These are phyloP conservation scores for Progne subis DNA, from an alignment of 2,113 vertebrate genomes.

Conservation along the genomic window DNA sequence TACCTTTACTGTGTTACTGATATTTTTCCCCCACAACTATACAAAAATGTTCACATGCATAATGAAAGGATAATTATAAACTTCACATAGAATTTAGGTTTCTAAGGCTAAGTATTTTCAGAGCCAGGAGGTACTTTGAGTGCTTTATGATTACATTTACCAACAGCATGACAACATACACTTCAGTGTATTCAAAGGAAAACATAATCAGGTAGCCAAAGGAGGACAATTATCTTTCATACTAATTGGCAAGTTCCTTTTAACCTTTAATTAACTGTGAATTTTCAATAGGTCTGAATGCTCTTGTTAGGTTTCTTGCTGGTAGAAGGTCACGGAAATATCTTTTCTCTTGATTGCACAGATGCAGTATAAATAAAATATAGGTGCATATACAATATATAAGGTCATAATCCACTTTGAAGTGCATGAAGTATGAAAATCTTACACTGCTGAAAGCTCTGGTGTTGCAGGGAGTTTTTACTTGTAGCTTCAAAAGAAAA, in stretches of 20 bases:
- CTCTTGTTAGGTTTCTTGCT: conserved; percentile 63
- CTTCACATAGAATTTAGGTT: conserved; percentile 16
- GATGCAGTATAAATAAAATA: conserved; percentile 68
- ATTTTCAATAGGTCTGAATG: conserved; percentile 68
- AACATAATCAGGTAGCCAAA: conserved; percentile 70
- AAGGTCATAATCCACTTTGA: conserved; percentile 44
- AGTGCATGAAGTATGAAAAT: conserved; percentile 41
- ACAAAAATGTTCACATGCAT: neutral
- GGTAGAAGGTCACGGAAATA: conserved; percentile 69
- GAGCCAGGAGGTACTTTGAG: conserved; percentile 12
- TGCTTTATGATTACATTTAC: conserved; percentile 54
- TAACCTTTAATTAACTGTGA: conserved; percentile 79
- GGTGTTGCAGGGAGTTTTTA: conserved; percentile 42
- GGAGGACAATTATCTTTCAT: conserved; percentile 74
- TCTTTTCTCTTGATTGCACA: conserved; percentile 47
- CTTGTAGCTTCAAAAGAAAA: conserved; percentile 69
- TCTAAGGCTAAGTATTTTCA: conserved; percentile 45
- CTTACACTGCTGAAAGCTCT: conserved; percentile 30
- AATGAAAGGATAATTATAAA: neutral
- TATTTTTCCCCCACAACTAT: neutral
- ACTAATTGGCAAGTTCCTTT: conserved; percentile 74
- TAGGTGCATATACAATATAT: conserved; percentile 33
- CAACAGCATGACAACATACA: conserved; percentile 47
- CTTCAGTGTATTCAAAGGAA: conserved; percentile 62
- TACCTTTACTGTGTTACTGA: neutral